Conservation (phyloP, 35 echinoderm and acorn worm genomes). For the Lytechinus variegatus region DNA sequence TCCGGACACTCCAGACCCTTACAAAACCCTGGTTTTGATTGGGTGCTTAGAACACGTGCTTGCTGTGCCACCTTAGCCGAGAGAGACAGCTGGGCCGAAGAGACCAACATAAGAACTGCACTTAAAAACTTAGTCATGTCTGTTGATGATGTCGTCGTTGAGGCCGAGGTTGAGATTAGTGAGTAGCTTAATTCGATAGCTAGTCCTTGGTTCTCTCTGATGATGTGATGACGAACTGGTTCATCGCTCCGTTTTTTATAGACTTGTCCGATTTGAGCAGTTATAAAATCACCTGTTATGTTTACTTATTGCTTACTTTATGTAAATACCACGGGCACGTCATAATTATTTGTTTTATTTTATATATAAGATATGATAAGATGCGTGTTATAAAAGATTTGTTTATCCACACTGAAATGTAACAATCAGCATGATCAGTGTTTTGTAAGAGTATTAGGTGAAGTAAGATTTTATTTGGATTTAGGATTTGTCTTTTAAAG, state of each 20-base stretch:
- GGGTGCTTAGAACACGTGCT: background rate
- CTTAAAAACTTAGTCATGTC: background rate
- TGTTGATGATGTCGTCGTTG: background rate
- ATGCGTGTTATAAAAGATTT: background rate
- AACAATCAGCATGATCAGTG: background rate
- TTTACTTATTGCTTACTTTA: background rate
- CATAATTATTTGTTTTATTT: background rate
- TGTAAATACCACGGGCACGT: too few species aligned
- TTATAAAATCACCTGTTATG: background rate
- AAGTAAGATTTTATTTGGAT: background rate
- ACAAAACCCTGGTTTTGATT: slow-evolving; percentile 18
- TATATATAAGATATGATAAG: background rate
- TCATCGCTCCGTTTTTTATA: background rate
- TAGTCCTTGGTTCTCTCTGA: background rate
- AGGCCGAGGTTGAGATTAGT: background rate
- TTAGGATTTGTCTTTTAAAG: background rate
- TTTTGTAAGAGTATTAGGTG: background rate
- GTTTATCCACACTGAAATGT: background rate
- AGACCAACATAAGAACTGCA: background rate
- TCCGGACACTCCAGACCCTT: slow-evolving; percentile 52
- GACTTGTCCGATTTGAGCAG: background rate
- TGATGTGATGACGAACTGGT: background rate
- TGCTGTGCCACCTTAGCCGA: background rate
- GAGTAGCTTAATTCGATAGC: background rate
- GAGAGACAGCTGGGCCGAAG: background rate